These are phyloP conservation scores for Alosa alosa DNA, from an alignment of 2,113 vertebrate species.

Conservation along the genomic window DNA sequence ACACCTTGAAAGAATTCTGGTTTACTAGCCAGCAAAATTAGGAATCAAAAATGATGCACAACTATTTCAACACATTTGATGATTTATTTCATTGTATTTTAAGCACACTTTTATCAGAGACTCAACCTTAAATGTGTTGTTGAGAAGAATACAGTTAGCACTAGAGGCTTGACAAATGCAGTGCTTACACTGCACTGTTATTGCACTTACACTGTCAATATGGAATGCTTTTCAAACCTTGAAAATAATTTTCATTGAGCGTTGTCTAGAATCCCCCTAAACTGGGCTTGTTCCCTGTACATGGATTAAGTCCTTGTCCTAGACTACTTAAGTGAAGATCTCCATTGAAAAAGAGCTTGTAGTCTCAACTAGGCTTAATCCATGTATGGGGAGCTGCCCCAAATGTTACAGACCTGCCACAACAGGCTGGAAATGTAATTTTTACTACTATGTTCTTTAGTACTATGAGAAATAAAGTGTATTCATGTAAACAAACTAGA, in stretches of 20 bases:
- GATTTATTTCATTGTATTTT: neutral
- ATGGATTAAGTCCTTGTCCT: too few species aligned
- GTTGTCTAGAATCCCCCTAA: neutral
- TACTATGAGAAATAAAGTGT: slow-evolving; percentile 27
- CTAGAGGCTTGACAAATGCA: neutral
- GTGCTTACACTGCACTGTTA: neutral
- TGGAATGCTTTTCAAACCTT: neutral
- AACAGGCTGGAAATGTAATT: neutral
- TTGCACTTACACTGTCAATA: too few species aligned
- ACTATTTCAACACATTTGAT: neutral
- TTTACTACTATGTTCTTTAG: slow-evolving; percentile 31
- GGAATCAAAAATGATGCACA: neutral
- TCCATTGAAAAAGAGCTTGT: too few species aligned
- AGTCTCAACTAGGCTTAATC: too few species aligned
- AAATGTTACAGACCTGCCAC: neutral
- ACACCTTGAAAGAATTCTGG: neutral
- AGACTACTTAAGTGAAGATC: too few species aligned
- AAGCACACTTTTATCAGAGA: neutral
- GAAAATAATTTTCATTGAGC: neutral
- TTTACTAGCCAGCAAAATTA: neutral
- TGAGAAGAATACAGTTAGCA: neutral
- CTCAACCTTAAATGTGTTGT: neutral
- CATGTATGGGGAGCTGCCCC: too few species aligned
- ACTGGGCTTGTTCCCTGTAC: neutral
- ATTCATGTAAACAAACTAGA: neutral